These are phyloP conservation scores for Aphidoletes aphidimyza DNA, from an alignment of 2,888 invertebrate species.

Conservation along the genomic window DNA sequence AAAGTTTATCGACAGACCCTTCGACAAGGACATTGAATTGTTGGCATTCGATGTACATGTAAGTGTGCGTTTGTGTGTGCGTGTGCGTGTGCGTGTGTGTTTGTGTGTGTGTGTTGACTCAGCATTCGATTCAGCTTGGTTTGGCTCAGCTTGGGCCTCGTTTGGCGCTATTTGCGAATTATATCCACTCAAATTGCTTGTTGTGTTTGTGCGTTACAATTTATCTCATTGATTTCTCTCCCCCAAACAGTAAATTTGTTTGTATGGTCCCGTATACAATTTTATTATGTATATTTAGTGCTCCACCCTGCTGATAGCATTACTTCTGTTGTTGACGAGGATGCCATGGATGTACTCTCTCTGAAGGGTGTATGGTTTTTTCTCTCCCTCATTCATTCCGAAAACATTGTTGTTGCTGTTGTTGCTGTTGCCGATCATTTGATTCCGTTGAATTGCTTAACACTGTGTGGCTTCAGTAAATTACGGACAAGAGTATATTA, in stretches of 20 bases:
- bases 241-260: constrained; percentile 39
- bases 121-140: no score
- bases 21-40: no score
- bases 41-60: no score
- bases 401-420: constrained; percentile 3
- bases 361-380: not conserved
- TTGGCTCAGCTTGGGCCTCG: not conserved
- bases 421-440: not conserved
- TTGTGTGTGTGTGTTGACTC: no score
- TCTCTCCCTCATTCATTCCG: not conserved
- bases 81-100: not conserved
- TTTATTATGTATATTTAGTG: constrained; percentile 43
- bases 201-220: constrained; percentile 52
- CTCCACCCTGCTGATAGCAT: constrained; percentile 43
- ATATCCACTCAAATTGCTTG: constrained; percentile 45
- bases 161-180: constrained; percentile 42
- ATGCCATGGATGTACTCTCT: not conserved
- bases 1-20: no score
- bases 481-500: constrained; percentile 47
- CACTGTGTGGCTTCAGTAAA: constrained; percentile 24
- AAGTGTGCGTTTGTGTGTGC: not conserved
- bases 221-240: constrained; percentile 44
- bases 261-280: constrained; percentile 38
- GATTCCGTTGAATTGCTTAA: constrained; percentile 17
- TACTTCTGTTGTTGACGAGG: constrained; percentile 24